Evolutionary conservation across 2,797 vertebrate genomes (phyloP).

Genomic region (Phrynocephalus vlangalii): DNA sequence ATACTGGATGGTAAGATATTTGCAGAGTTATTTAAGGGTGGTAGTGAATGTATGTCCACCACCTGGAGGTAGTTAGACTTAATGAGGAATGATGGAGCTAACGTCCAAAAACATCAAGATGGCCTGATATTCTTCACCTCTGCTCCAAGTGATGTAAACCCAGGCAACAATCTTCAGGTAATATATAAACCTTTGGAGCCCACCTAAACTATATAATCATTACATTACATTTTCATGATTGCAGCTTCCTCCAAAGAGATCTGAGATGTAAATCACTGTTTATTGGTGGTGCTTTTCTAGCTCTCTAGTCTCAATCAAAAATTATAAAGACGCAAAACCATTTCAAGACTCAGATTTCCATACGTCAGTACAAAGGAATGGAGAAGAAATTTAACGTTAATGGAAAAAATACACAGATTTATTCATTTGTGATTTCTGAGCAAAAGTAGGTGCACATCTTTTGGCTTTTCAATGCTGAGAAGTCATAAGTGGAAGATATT

Average conservation of each 20-base stretch:
- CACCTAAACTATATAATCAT: neutral
- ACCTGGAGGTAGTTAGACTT: neutral
- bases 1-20: neutral
- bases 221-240: neutral
- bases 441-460: too few species aligned
- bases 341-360: neutral
- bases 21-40: neutral
- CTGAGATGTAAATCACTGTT: neutral
- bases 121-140: neutral
- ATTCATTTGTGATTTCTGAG: too few species aligned
- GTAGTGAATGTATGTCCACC: neutral
- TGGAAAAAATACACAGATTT: too few species aligned
- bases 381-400: too few species aligned
- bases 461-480: too few species aligned
- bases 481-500: too few species aligned
- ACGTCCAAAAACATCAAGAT: neutral
- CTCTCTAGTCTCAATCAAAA: neutral
- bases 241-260: neutral
- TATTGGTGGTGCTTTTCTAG: neutral
- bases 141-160: neutral
- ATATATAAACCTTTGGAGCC: neutral
- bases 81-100: neutral
- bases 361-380: neutral
- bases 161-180: neutral
- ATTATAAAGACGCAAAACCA: neutral